phyloP scores from a whole-genome alignment of 2,113 vertebrate species.

The Anoplopoma fimbria region DNA sequence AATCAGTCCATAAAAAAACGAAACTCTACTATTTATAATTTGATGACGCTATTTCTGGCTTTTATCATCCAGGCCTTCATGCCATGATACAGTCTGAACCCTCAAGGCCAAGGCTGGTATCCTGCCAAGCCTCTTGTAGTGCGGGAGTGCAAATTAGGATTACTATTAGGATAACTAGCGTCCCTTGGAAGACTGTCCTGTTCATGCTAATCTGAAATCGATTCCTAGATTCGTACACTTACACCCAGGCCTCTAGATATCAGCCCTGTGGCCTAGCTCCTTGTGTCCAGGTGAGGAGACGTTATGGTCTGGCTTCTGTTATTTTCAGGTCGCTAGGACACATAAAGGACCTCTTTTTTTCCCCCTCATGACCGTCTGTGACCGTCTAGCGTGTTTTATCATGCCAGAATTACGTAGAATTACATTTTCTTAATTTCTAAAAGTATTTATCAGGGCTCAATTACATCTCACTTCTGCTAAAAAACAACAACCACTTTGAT shows the following conservation, averaged over 20 bases:
- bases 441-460: neutral
- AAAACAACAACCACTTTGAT: neutral
- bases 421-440: neutral
- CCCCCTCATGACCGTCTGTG: neutral
- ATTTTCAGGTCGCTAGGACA: conserved; percentile 12
- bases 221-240: conserved; percentile 48
- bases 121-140: conserved; percentile 45
- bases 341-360: neutral
- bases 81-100: conserved; percentile 24
- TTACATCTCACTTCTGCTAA: neutral
- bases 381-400: neutral
- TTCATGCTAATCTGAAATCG: conserved; percentile 67
- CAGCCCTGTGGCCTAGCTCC: conserved; percentile 13
- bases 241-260: conserved; percentile 29
- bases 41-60: conserved; percentile 27
- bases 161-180: conserved; percentile 63
- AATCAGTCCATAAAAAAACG: neutral
- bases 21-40: conserved; percentile 20
- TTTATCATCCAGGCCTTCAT: conserved; percentile 37
- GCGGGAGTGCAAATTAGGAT: conserved; percentile 61
- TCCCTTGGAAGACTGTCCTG: conserved; percentile 49
- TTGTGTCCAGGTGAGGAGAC: conserved; percentile 11
- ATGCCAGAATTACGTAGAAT: neutral
- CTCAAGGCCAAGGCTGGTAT: conserved; percentile 18
- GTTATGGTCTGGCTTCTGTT: conserved; percentile 7